These are phyloP conservation scores for Allacma fusca DNA, from an alignment of 2,888 invertebrate genomes.

Conservation along the genomic window DNA sequence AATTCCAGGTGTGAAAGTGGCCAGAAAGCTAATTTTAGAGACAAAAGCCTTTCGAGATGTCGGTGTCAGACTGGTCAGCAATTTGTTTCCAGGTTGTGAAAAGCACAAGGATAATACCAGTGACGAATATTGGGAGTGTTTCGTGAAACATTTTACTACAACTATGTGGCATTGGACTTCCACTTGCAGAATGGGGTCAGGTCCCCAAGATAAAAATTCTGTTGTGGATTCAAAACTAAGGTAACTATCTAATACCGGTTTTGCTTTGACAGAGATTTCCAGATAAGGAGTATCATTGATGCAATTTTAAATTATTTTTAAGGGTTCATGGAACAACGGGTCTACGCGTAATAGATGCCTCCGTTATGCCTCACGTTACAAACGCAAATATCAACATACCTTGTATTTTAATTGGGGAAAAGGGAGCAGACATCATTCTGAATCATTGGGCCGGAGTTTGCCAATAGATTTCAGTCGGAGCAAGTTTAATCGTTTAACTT, in stretches of 20 bases:
- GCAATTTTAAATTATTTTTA: too few relatives aligned
- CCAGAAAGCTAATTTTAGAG: slow-evolving; percentile 52
- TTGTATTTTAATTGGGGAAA: too few relatives aligned
- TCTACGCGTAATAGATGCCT: too few relatives aligned
- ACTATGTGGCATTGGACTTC: slow-evolving; percentile 30
- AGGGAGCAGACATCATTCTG: too few relatives aligned
- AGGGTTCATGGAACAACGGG: too few relatives aligned
- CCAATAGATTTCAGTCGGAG: too few relatives aligned
- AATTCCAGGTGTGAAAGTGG: not conserved
- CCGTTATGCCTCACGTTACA: too few relatives aligned
- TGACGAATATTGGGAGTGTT: slow-evolving; percentile 57
- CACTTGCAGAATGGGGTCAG: slow-evolving; percentile 30
- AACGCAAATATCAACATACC: too few relatives aligned
- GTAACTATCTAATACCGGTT: slow-evolving; percentile 8
- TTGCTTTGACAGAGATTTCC: too few relatives aligned
- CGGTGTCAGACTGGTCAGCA: slow-evolving; percentile 44
- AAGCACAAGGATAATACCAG: slow-evolving; percentile 41
- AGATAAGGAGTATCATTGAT: too few relatives aligned
- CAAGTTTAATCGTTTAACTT: too few relatives aligned
- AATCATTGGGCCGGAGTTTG: too few relatives aligned
- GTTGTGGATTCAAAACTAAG: slow-evolving; percentile 39
- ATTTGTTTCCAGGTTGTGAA: slow-evolving; percentile 54
- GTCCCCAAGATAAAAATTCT: slow-evolving; percentile 12
- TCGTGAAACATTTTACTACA: slow-evolving; percentile 43
- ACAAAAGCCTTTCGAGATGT: slow-evolving; percentile 49